Evolutionary conservation across 2,888 invertebrate species (phyloP), one percentile per base, ranked within the genome.

Genomic region (Azorinus chamasolen): DNA sequence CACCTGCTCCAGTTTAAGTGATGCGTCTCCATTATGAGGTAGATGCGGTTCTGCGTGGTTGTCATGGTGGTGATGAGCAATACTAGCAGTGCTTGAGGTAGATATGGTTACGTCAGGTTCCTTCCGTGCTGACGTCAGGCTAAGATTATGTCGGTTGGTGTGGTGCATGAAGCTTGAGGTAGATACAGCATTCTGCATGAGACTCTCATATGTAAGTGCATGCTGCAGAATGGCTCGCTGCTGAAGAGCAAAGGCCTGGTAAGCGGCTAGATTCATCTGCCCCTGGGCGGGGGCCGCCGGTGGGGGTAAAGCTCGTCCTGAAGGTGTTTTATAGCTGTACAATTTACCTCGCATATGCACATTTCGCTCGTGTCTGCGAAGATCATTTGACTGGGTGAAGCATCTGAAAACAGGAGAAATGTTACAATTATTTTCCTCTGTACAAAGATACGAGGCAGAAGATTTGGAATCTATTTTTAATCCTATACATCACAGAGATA

Each of bases 331-430:
- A 79, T 89, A 89, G 70, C 87, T 88, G 75, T 86, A 86, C 6
- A 89, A 65, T 73, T 90, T 90, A 12, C 89, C 89, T 24, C 89
- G 84, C 90, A 89, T 89, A 83, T 90, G 90, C 8, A 90, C 90
- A 76, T 90, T 90, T 27, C 90, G 79, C 70, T 90, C 89, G 69
- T 90, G 90, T 25, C 90, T 83, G 25, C 89, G 78, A 25, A 90
- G 79, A 75, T 90, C 89, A 77, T 90, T 90, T 20, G 89, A 89
- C 81, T 90, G 90, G 20, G 89, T 90, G 73, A 90, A 90, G 66
- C 89, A 88, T 54, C 90, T 85, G 79, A 81, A 80, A 79, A 18
- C 25, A 43, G n/a, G 14, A 4, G 14, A 20, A 45, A 45, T 16
- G 4, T 16, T 20, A 14, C 14, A 4, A 20, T 45, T 16, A 32